These are phyloP conservation scores for Phalacrocorax carbo DNA, from an alignment of 2,113 vertebrate genomes.

Conservation along the genomic window DNA sequence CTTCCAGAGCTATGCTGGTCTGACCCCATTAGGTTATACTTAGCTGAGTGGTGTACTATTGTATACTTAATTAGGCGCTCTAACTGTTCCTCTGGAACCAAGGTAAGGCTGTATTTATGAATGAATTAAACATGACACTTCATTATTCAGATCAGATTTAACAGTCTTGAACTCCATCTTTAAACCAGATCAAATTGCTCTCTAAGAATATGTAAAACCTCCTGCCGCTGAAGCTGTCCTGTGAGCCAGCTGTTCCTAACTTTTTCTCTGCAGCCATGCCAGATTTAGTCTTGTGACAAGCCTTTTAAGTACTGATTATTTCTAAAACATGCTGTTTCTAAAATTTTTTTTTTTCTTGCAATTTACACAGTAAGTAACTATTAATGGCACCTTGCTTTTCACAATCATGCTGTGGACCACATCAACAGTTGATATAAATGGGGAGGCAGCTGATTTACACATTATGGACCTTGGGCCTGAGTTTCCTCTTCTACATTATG, in stretches of 20 bases:
- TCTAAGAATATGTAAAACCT: slow-evolving; percentile 16
- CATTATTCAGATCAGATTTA: slow-evolving; percentile 60
- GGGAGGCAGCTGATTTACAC: not conserved
- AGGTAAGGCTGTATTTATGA: slow-evolving; percentile 55
- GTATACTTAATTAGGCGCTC: slow-evolving; percentile 44
- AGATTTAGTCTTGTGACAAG: not conserved
- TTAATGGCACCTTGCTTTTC: not conserved
- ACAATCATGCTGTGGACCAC: not conserved
- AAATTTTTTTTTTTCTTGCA: not conserved
- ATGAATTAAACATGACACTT: slow-evolving; percentile 65
- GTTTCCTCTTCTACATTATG: not conserved
- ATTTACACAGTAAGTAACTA: slow-evolving; percentile 23
- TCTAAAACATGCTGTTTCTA: not conserved
- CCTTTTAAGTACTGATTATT: not conserved
- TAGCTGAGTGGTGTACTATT: slow-evolving; percentile 46
- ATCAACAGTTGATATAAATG: not conserved
- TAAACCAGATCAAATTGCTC: slow-evolving; percentile 41
- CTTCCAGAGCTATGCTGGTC: slow-evolving; percentile 39
- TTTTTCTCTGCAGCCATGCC: not conserved
- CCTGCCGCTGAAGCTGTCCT: not conserved
- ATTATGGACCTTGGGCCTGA: not conserved
- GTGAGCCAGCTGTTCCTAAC: not conserved
- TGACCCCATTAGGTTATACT: slow-evolving; percentile 66
- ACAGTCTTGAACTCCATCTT: slow-evolving; percentile 36
- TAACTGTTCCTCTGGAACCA: slow-evolving; percentile 29